Evolutionary conservation across 2,888 invertebrate genomes (phyloP).

Genomic region (Xestia c-nigrum): DNA sequence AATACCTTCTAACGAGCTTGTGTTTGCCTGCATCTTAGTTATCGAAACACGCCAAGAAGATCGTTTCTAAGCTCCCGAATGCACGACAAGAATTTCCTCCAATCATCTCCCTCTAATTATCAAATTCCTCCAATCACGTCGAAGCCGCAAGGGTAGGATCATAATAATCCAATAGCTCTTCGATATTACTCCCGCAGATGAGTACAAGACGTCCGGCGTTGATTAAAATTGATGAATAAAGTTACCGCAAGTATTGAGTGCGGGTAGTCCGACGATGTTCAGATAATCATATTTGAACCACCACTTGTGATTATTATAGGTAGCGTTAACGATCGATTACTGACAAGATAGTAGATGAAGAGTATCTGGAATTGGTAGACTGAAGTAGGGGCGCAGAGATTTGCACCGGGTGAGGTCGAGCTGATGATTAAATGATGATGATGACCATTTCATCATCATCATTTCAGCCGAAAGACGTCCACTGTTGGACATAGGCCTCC

Average conservation of each 20-base stretch:
- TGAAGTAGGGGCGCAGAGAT: not conserved
- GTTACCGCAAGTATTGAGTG: conserved; percentile 65
- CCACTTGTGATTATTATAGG: conserved; percentile 42
- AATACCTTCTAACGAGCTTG: conserved; percentile 2
- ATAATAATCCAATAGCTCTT: conserved; percentile 49
- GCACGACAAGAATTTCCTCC: conserved; percentile 13
- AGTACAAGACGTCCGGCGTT: conserved; percentile 60
- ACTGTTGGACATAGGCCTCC: too few species aligned
- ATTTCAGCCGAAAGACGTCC: too few species aligned
- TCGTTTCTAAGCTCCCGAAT: conserved; percentile 12
- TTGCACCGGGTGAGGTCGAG: not conserved
- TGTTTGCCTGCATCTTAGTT: not conserved
- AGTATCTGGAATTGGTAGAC: not conserved
- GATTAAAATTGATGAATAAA: conserved; percentile 76
- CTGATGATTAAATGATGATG: not conserved
- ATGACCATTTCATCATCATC: not conserved
- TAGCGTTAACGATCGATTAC: conserved; percentile 13
- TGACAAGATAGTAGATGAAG: not conserved
- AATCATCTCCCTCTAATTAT: conserved; percentile 36
- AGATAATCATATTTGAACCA: conserved; percentile 35
- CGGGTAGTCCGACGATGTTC: conserved; percentile 39
- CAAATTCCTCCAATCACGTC: conserved; percentile 43
- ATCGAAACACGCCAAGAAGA: not conserved
- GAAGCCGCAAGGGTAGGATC: conserved; percentile 18
- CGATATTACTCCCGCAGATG: conserved; percentile 58